phyloP scores from a whole-genome alignment of 2,888 invertebrate genomes.

The Metallyticus violacea region DNA sequence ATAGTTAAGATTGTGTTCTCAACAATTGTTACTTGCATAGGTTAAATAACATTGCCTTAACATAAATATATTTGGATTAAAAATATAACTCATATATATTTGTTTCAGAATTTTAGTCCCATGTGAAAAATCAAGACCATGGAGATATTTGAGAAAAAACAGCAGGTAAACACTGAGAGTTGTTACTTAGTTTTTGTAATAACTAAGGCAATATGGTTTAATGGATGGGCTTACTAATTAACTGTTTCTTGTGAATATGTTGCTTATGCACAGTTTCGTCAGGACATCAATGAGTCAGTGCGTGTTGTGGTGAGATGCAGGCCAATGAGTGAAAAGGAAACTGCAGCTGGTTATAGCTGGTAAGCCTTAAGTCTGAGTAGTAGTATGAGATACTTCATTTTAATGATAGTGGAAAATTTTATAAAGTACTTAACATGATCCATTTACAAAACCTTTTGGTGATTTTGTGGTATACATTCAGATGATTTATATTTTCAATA shows the following conservation, averaged over 20 bases:
- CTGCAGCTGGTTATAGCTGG: slow-evolving; percentile 63
- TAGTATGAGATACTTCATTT: too few relatives aligned
- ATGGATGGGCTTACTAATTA: not conserved
- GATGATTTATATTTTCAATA: too few relatives aligned
- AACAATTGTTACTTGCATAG: too few relatives aligned
- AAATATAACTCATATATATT: not conserved
- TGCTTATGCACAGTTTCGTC: not conserved
- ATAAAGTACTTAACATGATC: too few relatives aligned
- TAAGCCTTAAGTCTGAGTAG: too few relatives aligned
- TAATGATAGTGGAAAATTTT: too few relatives aligned
- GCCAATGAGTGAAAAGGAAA: slow-evolving; percentile 88
- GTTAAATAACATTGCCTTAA: too few relatives aligned
- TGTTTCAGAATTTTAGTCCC: not conserved
- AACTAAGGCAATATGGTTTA: not conserved
- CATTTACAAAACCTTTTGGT: too few relatives aligned
- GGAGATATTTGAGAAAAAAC: not conserved
- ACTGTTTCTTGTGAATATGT: not conserved
- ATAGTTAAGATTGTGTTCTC: too few relatives aligned
- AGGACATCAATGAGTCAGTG: slow-evolving; percentile 73
- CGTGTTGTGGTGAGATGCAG: slow-evolving; percentile 97
- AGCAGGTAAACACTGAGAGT: not conserved
- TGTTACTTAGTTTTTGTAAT: too few relatives aligned
- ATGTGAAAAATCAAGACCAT: not conserved
- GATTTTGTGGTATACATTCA: too few relatives aligned
- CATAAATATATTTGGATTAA: not conserved